Percentiles rank a stretch among this genome's conserved stretches.
Conservation (phyloP, 1,140 invertebrate genomes). For the Procambarus clarkii region DNA sequence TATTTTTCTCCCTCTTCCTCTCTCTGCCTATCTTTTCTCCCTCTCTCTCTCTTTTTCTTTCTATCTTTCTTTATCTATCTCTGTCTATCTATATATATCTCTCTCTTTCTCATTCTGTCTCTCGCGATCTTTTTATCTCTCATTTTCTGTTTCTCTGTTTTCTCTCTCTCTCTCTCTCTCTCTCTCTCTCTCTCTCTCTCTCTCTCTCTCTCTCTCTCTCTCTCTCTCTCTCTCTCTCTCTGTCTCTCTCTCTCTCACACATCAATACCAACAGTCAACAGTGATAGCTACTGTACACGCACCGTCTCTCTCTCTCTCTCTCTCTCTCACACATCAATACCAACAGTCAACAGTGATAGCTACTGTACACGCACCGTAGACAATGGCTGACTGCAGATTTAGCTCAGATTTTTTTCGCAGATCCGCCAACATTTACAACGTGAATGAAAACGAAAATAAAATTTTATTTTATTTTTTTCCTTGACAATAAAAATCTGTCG, state of each 20-base stretch:
- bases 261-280: neutral
- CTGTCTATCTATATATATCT: too few species aligned
- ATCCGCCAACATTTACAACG: neutral
- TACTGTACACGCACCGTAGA: neutral
- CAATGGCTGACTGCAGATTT: neutral
- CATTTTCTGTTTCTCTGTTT: too few species aligned
- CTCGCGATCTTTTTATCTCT: too few species aligned
- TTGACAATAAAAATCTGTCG: neutral
- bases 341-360: neutral
- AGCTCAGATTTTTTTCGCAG: neutral
- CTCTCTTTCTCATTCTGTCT: too few species aligned
- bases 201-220: neutral
- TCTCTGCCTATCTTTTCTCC: too few species aligned
- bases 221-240: neutral
- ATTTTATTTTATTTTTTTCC: neutral
- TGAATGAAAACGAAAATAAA: neutral
- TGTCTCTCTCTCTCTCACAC: neutral
- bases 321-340: neutral
- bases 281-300: neutral
- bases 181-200: neutral
- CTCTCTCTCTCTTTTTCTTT: too few species aligned
- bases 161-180: neutral
- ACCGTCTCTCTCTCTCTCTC: neutral
- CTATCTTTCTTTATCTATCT: too few species aligned
- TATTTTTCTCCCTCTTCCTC: too few species aligned